Evolutionary conservation across 2,888 invertebrate species (phyloP), one percentile per base, ranked within the genome.

Genomic region (Byasa hedistus): DNA sequence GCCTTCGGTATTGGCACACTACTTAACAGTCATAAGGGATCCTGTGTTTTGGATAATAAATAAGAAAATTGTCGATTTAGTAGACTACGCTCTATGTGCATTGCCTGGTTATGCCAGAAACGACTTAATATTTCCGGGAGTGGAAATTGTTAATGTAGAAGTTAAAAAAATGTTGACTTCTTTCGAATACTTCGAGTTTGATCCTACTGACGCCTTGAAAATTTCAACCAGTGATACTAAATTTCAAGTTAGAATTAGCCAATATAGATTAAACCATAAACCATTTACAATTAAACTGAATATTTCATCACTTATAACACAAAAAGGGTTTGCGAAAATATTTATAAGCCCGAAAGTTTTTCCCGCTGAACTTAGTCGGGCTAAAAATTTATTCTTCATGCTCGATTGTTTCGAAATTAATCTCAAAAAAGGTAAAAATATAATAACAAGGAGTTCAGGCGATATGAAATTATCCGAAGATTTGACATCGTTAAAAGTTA

Each of bases 341-440:
- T 96, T 94, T 88, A 79, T 96, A 51, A 95, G 95, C 67, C 96
- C 96, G 4, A 95, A 94, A 84, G 92, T 93, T 71, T 92, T 94
- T 76, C 92, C 93, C 52, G 92, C 92, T 64, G 91, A 92, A 73
- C 86, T 93, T 57, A 77, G 80, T 73, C 81, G 70, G 76, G 93
- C 76, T 85, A 93, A 85, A 84, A 92, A 93, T 72, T 86, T 92
- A 70, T 94, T 94, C 74, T 91, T 93, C 66, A 84, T 93, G 74
- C 80, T 95, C 22, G 95, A 95, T 76, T 82, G 82, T 66, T 94
- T 95, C 85, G 84, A 92, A 75, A 85, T 92, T 65, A 91, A 92
- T 68, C 83, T 96, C 65, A 92, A 91, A 70, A 81, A 91, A 68
- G 96, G 96, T 17, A 79, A 86, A 65, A 96, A 96, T 81, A 80